Conservation (phyloP, 2,113 vertebrate species). For the human (Homo sapiens) region DNA sequence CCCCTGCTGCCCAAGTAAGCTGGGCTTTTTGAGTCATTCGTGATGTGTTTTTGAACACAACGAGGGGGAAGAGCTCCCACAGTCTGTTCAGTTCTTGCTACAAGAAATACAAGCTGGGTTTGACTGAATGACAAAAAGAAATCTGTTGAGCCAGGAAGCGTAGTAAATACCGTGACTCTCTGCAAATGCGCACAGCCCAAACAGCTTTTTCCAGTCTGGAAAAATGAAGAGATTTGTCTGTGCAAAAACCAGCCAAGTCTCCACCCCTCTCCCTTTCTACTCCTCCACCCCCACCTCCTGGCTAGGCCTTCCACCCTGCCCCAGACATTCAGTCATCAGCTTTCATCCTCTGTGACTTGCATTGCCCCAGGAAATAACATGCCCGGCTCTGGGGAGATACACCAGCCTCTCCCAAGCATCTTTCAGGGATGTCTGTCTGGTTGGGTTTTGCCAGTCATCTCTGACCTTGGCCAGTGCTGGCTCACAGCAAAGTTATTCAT, state of each 20-base stretch:
- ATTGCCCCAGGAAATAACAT: constrained; percentile 71
- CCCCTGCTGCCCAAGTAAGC: constrained; percentile 50
- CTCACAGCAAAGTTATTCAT: background rate
- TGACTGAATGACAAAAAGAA: constrained; percentile 80
- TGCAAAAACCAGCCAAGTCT: constrained; percentile 61
- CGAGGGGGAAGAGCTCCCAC: constrained; percentile 69
- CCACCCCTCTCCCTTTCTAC: constrained; percentile 54
- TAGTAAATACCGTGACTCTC: constrained; percentile 81
- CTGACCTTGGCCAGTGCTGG: constrained; percentile 25
- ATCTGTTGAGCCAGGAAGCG: constrained; percentile 76
- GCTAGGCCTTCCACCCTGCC: constrained; percentile 68
- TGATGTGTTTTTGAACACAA: constrained; percentile 78
- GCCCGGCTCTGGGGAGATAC: constrained; percentile 54
- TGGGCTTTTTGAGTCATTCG: constrained; percentile 42
- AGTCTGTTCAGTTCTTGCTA: constrained; percentile 76
- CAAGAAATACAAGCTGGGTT: constrained; percentile 85
- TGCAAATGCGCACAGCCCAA: constrained; percentile 74
- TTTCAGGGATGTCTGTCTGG: constrained; percentile 42
- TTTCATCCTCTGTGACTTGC: constrained; percentile 71
- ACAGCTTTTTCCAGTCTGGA: constrained; percentile 80
- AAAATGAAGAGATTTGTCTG: constrained; percentile 78
- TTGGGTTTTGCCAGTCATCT: constrained; percentile 23
- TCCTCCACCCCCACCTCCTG: constrained; percentile 57
- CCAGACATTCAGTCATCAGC: constrained; percentile 79
- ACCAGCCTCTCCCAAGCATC: constrained; percentile 30